Conservation (phyloP, 2,888 invertebrate genomes). For the Drosophila kanekoi region DNA sequence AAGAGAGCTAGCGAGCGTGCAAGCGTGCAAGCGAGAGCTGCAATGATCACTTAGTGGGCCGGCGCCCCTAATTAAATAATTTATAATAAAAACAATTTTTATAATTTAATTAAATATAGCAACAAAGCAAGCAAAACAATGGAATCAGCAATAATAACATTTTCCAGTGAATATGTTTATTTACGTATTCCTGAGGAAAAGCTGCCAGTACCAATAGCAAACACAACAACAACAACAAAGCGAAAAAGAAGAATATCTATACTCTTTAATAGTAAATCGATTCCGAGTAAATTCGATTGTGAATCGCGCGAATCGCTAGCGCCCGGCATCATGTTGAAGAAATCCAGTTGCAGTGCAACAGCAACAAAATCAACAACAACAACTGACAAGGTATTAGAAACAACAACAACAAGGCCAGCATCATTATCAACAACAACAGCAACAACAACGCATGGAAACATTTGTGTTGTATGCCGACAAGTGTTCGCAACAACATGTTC, state of each 20-base stretch:
- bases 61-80: constrained; percentile 20
- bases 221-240: too few relatives aligned
- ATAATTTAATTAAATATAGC: constrained; percentile 11
- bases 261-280: too few relatives aligned
- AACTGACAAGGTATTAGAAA: constrained; percentile 35
- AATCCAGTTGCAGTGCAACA: background rate
- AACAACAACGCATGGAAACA: constrained; percentile 32
- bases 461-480: constrained; percentile 63
- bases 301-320: background rate
- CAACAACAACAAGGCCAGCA: constrained; percentile 7
- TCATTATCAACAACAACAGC: constrained; percentile 12
- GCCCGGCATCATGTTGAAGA: constrained; percentile 1
- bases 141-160: constrained; percentile 6
- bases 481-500: constrained; percentile 51
- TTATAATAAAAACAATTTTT: constrained; percentile 4
- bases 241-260: too few relatives aligned
- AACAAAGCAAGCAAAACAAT: constrained; percentile 26
- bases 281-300: too few relatives aligned
- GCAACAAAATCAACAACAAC: constrained; percentile 11
- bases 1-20: constrained; percentile 7
- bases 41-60: constrained; percentile 68
- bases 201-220: too few relatives aligned
- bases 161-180: too few relatives aligned
- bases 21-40: constrained; percentile 20
- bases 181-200: too few relatives aligned